Percentiles rank a stretch among this genome's conserved stretches.
Evolutionary conservation across 1,140 invertebrate species (phyloP).

Genomic region (Drosophila oshimai): DNA sequence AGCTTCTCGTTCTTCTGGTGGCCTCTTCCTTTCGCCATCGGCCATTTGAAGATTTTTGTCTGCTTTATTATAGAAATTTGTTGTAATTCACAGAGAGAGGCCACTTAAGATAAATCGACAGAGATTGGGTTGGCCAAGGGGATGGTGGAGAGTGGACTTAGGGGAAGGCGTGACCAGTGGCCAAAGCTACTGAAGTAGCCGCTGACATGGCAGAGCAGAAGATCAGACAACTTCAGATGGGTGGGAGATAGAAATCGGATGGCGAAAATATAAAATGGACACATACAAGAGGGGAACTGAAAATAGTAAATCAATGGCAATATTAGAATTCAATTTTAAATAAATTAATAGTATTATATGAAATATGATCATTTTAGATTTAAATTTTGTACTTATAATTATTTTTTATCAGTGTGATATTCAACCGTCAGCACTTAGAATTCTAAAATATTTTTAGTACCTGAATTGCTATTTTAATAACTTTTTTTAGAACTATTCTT

Average conservation of each 20-base stretch:
- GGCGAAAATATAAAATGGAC: not conserved
- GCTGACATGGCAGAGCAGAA: constrained; percentile 27
- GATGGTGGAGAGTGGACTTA: not conserved
- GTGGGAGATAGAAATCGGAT: not conserved
- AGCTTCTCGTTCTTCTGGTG: constrained; percentile 7
- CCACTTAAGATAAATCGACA: constrained; percentile 77
- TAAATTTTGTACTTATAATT: no score
- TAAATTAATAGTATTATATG: no score
- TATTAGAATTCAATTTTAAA: no score
- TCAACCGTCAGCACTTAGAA: no score
- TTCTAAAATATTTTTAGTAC: not conserved
- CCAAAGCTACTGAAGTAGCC: constrained; percentile 68
- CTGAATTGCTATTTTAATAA: no score
- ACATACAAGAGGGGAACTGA: not conserved
- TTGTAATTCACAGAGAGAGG: constrained; percentile 74
- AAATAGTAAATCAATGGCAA: no score
- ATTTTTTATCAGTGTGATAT: no score
- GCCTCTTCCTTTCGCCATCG: constrained; percentile 21
- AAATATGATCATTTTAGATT: no score
- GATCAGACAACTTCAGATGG: not conserved
- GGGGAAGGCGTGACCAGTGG: constrained; percentile 35
- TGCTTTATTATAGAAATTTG: constrained; percentile 81
- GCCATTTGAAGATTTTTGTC: constrained; percentile 73
- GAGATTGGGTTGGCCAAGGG: constrained; percentile 24
- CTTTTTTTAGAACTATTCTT: not conserved